Conservation (phyloP, 2,113 vertebrate genomes). For the Xyrauchen texanus region DNA sequence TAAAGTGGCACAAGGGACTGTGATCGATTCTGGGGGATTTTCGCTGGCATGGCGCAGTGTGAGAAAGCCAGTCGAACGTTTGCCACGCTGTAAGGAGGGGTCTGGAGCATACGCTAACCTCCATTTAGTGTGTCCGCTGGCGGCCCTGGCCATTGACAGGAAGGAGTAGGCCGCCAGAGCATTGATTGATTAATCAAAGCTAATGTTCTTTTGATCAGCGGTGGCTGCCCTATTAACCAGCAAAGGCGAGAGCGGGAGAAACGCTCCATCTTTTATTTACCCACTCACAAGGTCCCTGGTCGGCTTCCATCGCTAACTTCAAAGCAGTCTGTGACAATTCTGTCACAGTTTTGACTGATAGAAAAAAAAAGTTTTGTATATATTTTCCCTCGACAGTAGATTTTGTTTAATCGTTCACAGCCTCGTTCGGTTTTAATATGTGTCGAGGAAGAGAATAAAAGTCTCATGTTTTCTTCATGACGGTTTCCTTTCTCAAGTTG, state of each 20-base stretch:
- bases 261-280: constrained; percentile 68
- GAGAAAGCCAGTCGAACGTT: constrained; percentile 56
- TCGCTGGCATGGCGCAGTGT: constrained; percentile 47
- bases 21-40: constrained; percentile 53
- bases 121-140: constrained; percentile 45
- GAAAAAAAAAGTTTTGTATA: constrained; percentile 48
- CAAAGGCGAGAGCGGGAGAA: constrained; percentile 41
- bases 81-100: constrained; percentile 48
- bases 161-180: constrained; percentile 57
- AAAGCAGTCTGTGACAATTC: constrained; percentile 63
- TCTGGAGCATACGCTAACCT: constrained; percentile 56
- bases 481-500: constrained; percentile 48
- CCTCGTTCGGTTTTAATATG: constrained; percentile 55
- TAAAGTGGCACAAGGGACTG: constrained; percentile 46
- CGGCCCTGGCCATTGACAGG: constrained; percentile 59
- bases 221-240: constrained; percentile 58
- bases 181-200: constrained; percentile 75
- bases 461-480: constrained; percentile 52
- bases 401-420: constrained; percentile 62
- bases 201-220: constrained; percentile 69
- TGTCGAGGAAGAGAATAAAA: constrained; percentile 35
- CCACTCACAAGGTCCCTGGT: constrained; percentile 43
- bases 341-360: constrained; percentile 61
- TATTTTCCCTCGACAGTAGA: constrained; percentile 33
- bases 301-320: constrained; percentile 53